phyloP scores from a whole-genome alignment of 2,797 vertebrate species.

The Mus spretus region DNA sequence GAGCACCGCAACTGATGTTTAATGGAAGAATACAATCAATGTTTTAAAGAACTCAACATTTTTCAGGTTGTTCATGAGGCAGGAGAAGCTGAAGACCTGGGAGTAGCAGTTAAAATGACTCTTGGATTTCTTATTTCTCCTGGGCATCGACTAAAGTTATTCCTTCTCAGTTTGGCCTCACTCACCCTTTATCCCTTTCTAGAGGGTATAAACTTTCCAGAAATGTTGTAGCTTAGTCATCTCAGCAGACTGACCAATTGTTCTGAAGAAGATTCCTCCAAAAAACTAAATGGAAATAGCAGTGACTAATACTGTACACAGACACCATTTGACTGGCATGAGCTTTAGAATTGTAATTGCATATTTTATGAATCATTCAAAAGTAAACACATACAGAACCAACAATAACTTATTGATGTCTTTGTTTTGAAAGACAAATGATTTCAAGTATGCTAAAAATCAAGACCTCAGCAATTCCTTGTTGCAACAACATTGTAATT shows the following conservation, averaged over 20 bases:
- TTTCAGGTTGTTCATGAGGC: slow-evolving; percentile 83
- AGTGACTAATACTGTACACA: slow-evolving; percentile 68
- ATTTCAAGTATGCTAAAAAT: slow-evolving; percentile 86
- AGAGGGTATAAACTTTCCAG: slow-evolving; percentile 80
- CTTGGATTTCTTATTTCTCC: slow-evolving; percentile 82
- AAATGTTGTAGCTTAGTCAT: slow-evolving; percentile 78
- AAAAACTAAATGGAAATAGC: slow-evolving; percentile 58
- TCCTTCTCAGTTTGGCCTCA: slow-evolving; percentile 80
- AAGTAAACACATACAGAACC: slow-evolving; percentile 79
- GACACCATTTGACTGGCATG: slow-evolving; percentile 82
- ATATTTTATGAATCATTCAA: slow-evolving; percentile 83
- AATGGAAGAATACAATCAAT: slow-evolving; percentile 92
- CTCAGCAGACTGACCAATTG: slow-evolving; percentile 77
- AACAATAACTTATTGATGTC: slow-evolving; percentile 83
- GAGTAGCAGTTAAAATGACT: slow-evolving; percentile 75
- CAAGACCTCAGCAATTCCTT: slow-evolving; percentile 89
- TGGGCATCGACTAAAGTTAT: slow-evolving; percentile 79
- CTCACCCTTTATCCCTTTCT: slow-evolving; percentile 79
- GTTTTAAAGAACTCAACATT: slow-evolving; percentile 78
- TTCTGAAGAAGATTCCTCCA: slow-evolving; percentile 76
- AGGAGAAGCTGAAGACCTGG: slow-evolving; percentile 78
- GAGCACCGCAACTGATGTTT: slow-evolving; percentile 95
- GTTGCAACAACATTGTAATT: slow-evolving; percentile 89
- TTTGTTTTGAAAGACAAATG: slow-evolving; percentile 90
- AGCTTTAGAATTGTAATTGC: slow-evolving; percentile 82